phyloP scores from a whole-genome alignment of 2,888 invertebrate species.

The Tenthredo mesomela region DNA sequence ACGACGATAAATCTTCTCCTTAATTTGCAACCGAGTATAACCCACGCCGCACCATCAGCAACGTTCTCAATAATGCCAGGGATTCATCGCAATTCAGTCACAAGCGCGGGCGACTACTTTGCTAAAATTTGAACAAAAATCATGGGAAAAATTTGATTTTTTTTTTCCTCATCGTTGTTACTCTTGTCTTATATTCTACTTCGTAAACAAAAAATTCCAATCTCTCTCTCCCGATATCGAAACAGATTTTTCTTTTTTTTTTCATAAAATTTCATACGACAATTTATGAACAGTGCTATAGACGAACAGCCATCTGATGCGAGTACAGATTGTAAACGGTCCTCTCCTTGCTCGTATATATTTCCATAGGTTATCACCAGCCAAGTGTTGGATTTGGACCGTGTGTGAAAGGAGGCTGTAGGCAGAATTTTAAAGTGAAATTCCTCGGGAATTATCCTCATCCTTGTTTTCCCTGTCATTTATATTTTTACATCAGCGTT shows the following conservation, averaged over 20 bases:
- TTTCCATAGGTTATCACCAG: conserved; percentile 8
- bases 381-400: neutral
- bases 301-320: neutral
- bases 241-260: too few relatives aligned
- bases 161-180: too few relatives aligned
- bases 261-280: neutral
- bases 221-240: too few relatives aligned
- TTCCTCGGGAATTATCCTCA: neutral
- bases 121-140: neutral
- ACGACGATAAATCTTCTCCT: conserved; percentile 46
- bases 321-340: neutral
- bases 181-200: too few relatives aligned
- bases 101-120: neutral
- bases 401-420: neutral
- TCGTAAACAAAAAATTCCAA: too few relatives aligned
- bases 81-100: neutral
- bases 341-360: conserved; percentile 15
- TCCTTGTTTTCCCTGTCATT: neutral
- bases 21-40: conserved; percentile 20
- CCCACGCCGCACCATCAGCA: neutral
- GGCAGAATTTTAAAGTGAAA: neutral
- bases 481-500: neutral
- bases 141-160: neutral
- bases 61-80: neutral
- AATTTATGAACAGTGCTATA: neutral